Percentiles rank a stretch among this genome's conserved stretches.
These are phyloP conservation scores for Myotis vivesi DNA, from an alignment of 2,797 vertebrate species.

Conservation along the genomic window DNA sequence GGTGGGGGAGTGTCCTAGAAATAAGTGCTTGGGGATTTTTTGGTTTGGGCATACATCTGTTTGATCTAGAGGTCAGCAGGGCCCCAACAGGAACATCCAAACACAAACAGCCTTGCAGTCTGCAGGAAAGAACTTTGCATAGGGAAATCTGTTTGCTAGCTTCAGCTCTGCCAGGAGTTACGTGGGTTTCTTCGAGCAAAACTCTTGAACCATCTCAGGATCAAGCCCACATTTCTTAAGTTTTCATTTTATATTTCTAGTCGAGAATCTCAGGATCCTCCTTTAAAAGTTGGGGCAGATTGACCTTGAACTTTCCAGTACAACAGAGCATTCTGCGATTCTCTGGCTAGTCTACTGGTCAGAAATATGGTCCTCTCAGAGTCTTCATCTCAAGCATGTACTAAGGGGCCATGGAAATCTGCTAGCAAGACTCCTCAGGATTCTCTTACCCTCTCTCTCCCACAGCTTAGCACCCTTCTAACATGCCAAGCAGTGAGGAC, in stretches of 20 bases:
- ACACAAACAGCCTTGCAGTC: neutral
- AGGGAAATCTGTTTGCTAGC: neutral
- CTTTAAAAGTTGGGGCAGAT: neutral
- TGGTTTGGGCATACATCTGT: slow-evolving; percentile 28
- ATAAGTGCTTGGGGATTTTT: slow-evolving; percentile 36
- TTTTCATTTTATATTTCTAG: slow-evolving; percentile 27
- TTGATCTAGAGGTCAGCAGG: slow-evolving; percentile 43
- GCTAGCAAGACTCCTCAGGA: neutral
- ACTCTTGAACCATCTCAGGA: neutral
- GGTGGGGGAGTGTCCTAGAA: slow-evolving; percentile 52
- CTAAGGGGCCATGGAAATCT: neutral
- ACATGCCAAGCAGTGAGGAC: neutral
- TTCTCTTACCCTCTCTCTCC: neutral
- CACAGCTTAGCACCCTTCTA: neutral
- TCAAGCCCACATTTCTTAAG: neutral
- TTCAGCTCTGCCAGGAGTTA: slow-evolving; percentile 17
- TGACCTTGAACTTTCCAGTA: neutral
- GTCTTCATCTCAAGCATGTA: neutral
- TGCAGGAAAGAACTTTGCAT: neutral
- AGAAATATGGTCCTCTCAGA: neutral
- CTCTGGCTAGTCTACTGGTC: neutral
- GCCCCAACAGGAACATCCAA: slow-evolving; percentile 9
- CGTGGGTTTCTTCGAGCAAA: neutral
- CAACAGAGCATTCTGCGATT: neutral
- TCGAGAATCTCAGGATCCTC: slow-evolving; percentile 3